A percentile compares a stretch with the other conserved stretches of the same genome.
phyloP scores from a whole-genome alignment of 1,140 invertebrate genomes.

The Cheumatopsyche charites region DNA sequence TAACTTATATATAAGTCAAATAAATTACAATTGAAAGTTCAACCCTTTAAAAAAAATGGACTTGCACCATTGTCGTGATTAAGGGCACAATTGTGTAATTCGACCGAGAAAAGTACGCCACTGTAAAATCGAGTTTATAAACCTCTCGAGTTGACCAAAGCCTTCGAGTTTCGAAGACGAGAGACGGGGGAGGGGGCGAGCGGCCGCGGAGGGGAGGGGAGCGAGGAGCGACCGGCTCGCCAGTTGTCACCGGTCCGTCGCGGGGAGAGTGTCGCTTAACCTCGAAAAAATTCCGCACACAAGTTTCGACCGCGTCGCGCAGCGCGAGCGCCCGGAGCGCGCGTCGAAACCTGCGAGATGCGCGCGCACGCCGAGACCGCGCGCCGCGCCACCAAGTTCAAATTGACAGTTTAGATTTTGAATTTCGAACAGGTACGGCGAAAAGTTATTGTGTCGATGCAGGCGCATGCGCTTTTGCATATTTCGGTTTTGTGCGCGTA shows the following conservation, averaged over 20 bases:
- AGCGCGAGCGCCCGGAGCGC: neutral
- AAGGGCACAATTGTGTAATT: too few species aligned
- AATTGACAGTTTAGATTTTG: too few species aligned
- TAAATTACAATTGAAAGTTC: too few species aligned
- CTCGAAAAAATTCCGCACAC: neutral
- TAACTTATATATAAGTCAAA: too few species aligned
- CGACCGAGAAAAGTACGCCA: neutral
- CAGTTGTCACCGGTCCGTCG: neutral
- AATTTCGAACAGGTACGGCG: too few species aligned
- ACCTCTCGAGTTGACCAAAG: slow-evolving; percentile 11
- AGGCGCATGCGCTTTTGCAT: too few species aligned
- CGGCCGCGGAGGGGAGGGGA: neutral
- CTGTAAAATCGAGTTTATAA: slow-evolving; percentile 4
- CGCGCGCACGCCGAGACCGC: neutral
- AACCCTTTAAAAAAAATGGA: too few species aligned
- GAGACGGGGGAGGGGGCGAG: neutral
- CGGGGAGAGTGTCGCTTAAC: neutral
- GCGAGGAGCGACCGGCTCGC: neutral
- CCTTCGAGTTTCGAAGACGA: neutral
- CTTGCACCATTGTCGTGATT: too few species aligned
- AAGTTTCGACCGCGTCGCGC: neutral
- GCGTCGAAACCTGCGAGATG: slow-evolving; percentile 6
- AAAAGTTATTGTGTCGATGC: too few species aligned
- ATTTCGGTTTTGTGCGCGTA: too few species aligned
- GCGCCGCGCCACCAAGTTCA: neutral